Percentiles rank a stretch among this genome's conserved stretches.
Evolutionary conservation across 1,140 invertebrate genomes (phyloP).

Genomic region (Semibalanus balanoides): DNA sequence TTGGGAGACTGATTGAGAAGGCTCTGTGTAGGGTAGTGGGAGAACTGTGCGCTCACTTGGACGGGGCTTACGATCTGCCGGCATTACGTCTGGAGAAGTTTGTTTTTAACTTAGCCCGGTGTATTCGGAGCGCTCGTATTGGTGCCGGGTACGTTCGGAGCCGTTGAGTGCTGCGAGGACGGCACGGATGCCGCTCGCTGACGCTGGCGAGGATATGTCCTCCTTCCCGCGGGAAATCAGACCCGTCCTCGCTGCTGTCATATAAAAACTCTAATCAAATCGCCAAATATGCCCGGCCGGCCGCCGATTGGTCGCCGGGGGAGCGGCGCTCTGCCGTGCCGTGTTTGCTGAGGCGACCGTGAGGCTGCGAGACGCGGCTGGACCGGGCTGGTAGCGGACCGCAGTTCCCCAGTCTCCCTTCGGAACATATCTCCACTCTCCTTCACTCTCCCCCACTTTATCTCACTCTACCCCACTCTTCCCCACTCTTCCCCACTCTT

Average conservation of each 20-base stretch:
- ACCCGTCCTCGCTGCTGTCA: not conserved
- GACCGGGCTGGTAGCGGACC: too few relatives aligned
- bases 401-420: too few relatives aligned
- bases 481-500: too few relatives aligned
- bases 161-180: too few relatives aligned
- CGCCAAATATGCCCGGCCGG: not conserved
- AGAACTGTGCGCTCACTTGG: not conserved
- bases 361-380: not conserved
- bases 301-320: too few relatives aligned
- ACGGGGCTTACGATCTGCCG: not conserved
- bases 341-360: not conserved
- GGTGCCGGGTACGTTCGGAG: too few relatives aligned
- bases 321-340: not conserved
- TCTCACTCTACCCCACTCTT: too few relatives aligned
- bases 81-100: not conserved
- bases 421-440: too few relatives aligned
- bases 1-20: not conserved
- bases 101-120: not conserved
- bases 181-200: not conserved
- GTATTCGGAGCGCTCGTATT: not conserved
- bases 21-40: not conserved
- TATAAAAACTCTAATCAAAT: not conserved
- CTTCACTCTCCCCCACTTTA: too few relatives aligned
- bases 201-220: not conserved
- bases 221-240: not conserved